A percentile compares a stretch with the other conserved stretches of the same genome.
Evolutionary conservation across 2,888 invertebrate species (phyloP).

Genomic region (Cylindroiulus punctatus): DNA sequence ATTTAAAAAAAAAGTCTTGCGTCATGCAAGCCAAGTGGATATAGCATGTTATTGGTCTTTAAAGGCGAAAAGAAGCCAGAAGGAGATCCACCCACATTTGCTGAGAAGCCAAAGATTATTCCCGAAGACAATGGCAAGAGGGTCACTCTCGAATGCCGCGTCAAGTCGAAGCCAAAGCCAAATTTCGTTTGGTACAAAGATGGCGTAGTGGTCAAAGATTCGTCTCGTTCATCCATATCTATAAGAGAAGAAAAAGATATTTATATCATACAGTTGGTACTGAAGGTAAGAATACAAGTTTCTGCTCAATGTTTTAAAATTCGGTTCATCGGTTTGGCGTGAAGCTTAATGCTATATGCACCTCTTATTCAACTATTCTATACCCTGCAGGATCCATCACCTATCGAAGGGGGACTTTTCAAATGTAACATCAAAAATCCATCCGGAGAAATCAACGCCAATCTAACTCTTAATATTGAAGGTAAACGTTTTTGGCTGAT

Average conservation of each 20-base stretch:
- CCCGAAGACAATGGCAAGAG: conserved; percentile 97
- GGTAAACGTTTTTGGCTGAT: conserved; percentile 74
- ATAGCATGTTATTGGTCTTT: not conserved
- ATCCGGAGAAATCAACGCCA: conserved; percentile 95
- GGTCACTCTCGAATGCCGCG: conserved; percentile 95
- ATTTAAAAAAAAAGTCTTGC: conserved; percentile 21
- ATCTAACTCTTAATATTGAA: conserved; percentile 97
- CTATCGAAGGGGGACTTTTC: conserved; percentile 96
- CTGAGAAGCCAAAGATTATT: conserved; percentile 98
- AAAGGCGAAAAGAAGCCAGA: conserved; percentile 82
- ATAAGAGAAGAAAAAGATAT: conserved; percentile 84
- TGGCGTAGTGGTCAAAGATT: conserved; percentile 83
- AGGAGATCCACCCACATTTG: conserved; percentile 93
- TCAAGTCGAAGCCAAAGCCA: conserved; percentile 90
- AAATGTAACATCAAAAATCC: conserved; percentile 97
- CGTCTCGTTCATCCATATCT: conserved; percentile 82
- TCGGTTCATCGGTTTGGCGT: not conserved
- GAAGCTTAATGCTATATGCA: not conserved
- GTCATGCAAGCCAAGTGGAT: not conserved
- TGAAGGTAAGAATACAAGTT: conserved; percentile 71
- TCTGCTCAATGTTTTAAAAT: not conserved
- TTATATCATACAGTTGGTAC: conserved; percentile 86
- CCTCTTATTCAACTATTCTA: conserved; percentile 60
- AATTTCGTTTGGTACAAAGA: conserved; percentile 95
- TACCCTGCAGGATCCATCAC: conserved; percentile 83